Percentiles rank a stretch among this genome's conserved stretches.
These are phyloP conservation scores for Tricholauxania praeusta DNA, from an alignment of 2,888 invertebrate genomes.

Conservation along the genomic window DNA sequence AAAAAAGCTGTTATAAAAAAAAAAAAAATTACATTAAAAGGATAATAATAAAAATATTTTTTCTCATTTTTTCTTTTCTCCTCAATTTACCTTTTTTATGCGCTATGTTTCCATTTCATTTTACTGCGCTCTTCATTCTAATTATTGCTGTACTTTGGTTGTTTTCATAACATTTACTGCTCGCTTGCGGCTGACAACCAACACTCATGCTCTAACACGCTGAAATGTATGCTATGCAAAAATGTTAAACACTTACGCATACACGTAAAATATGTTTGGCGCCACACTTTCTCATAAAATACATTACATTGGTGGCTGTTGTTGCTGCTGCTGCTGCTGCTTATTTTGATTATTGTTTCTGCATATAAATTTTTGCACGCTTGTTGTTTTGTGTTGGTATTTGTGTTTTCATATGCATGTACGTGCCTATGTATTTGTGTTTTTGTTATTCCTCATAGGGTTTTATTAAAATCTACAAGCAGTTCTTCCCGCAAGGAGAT, in stretches of 20 bases:
- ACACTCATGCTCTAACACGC: slow-evolving; percentile 19
- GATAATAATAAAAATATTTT: slow-evolving; percentile 14
- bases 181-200: not conserved
- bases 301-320: not conserved
- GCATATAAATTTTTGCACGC: slow-evolving; percentile 25
- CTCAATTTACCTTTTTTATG: not conserved
- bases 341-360: slow-evolving; percentile 39
- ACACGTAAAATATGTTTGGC: slow-evolving; percentile 1
- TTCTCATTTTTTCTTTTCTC: slow-evolving; percentile 9
- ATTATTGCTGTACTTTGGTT: too few species aligned
- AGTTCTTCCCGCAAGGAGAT: slow-evolving; percentile 99
- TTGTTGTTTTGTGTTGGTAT: slow-evolving; percentile 33
- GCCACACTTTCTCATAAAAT: not conserved
- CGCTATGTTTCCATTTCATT: not conserved
- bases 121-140: not conserved
- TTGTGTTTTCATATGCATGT: not conserved
- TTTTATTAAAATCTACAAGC: slow-evolving; percentile 99
- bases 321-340: not conserved
- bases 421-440: slow-evolving; percentile 28
- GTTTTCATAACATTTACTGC: not conserved
- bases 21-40: slow-evolving; percentile 2
- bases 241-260: not conserved
- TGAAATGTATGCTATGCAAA: slow-evolving; percentile 24
- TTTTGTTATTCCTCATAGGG: slow-evolving; percentile 75
- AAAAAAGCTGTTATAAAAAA: not conserved